A percentile compares a stretch with the other conserved stretches of the same genome.
Evolutionary conservation across 2,113 vertebrate species (phyloP).

Genomic region (human): DNA sequence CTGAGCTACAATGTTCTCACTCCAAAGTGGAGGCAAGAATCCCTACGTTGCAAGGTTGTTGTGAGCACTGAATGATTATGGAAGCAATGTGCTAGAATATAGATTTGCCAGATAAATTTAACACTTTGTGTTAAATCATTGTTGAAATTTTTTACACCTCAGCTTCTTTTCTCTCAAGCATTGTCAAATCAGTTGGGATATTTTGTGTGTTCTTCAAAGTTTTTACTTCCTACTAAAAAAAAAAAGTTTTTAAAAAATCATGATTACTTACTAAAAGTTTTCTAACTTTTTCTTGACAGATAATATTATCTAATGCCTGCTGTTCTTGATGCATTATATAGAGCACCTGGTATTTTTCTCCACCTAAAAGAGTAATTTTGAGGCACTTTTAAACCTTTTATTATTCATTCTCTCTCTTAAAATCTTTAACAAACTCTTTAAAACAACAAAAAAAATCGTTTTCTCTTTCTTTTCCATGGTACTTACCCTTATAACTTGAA

Average conservation of each 20-base stretch:
- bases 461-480: background rate
- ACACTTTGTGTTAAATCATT: too few species aligned
- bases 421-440: background rate
- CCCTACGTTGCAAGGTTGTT: background rate
- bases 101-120: background rate
- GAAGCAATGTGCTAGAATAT: background rate
- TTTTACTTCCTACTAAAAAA: background rate
- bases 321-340: background rate
- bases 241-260: background rate
- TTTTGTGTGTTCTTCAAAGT: background rate
- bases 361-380: conserved; percentile 9
- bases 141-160: background rate
- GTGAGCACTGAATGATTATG: background rate
- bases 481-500: background rate
- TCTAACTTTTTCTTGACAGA: conserved; percentile 15
- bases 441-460: background rate
- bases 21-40: background rate
- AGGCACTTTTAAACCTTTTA: conserved; percentile 16
- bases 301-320: background rate
- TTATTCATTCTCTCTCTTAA: background rate
- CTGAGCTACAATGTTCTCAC: background rate
- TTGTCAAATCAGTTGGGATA: background rate
- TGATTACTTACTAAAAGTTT: conserved; percentile 17
- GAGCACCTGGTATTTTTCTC: background rate
- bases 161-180: background rate